phyloP scores from a whole-genome alignment of 2,888 invertebrate genomes.

The Operophtera brumata region DNA sequence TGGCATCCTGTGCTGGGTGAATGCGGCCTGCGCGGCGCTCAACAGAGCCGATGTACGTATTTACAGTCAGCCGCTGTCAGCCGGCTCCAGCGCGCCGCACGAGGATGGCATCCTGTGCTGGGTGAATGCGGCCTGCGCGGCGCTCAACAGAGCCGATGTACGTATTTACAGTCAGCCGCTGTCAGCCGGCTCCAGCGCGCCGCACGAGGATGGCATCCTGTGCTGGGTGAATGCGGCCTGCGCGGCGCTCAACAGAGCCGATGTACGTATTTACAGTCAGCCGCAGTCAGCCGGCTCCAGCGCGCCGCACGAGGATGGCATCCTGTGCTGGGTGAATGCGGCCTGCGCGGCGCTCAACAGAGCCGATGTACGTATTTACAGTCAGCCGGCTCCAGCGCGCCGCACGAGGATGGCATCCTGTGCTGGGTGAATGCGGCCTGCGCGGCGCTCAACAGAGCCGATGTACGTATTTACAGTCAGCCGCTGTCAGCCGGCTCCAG shows the following conservation, averaged over 20 bases:
- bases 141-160: constrained; percentile 82
- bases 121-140: constrained; percentile 93
- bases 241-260: too few species aligned
- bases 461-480: constrained; percentile 67
- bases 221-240: too few species aligned
- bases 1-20: constrained; percentile 93
- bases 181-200: too few species aligned
- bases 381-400: constrained; percentile 73
- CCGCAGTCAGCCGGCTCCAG: too few species aligned
- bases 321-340: too few species aligned
- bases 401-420: constrained; percentile 91
- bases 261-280: too few species aligned
- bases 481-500: constrained; percentile 70
- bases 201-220: too few species aligned
- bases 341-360: too few species aligned
- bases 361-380: too few species aligned
- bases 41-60: constrained; percentile 78
- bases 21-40: constrained; percentile 90
- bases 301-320: too few species aligned
- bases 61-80: constrained; percentile 66
- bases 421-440: constrained; percentile 95
- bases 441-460: constrained; percentile 84
- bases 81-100: constrained; percentile 80
- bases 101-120: constrained; percentile 93
- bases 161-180: constrained; percentile 64